phyloP scores from a whole-genome alignment of 2,888 invertebrate genomes.

The Erannis defoliaria region DNA sequence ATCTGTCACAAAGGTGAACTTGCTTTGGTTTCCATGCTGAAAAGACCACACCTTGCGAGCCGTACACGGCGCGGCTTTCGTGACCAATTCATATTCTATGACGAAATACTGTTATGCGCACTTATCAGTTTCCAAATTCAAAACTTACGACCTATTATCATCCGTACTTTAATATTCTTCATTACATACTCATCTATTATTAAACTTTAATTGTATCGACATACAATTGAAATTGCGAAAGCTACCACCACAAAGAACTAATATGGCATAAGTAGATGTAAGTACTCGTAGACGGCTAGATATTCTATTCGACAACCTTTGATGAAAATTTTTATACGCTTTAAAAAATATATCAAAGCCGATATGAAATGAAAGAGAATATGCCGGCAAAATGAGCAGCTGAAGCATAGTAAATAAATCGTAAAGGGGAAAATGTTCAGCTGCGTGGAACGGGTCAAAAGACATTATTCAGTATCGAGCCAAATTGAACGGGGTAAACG shows the following conservation, averaged over 20 bases:
- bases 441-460: constrained; percentile 64
- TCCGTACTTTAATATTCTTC: constrained; percentile 28
- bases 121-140: constrained; percentile 31
- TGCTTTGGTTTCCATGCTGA: constrained; percentile 44
- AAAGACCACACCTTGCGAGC: constrained; percentile 54
- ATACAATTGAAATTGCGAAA: constrained; percentile 30
- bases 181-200: constrained; percentile 30
- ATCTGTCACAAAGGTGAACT: constrained; percentile 40
- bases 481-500: constrained; percentile 47
- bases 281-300: constrained; percentile 1
- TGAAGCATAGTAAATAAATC: constrained; percentile 61
- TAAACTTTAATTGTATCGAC: constrained; percentile 32
- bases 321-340: constrained; percentile 23
- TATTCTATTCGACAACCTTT: constrained; percentile 9
- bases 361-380: constrained; percentile 47
- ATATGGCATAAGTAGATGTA: constrained; percentile 9
- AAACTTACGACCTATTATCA: constrained; percentile 32
- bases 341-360: constrained; percentile 44
- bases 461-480: constrained; percentile 68
- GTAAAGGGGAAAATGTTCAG: constrained; percentile 62
- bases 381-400: constrained; percentile 47
- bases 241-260: constrained; percentile 30
- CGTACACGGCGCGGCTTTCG: constrained; percentile 54
- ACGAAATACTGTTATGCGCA: constrained; percentile 56
- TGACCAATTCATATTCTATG: constrained; percentile 70